Base-by-base conservation (phyloP, 2,797 vertebrate genomes). In the Lagorchestes hirsutus region DNA sequence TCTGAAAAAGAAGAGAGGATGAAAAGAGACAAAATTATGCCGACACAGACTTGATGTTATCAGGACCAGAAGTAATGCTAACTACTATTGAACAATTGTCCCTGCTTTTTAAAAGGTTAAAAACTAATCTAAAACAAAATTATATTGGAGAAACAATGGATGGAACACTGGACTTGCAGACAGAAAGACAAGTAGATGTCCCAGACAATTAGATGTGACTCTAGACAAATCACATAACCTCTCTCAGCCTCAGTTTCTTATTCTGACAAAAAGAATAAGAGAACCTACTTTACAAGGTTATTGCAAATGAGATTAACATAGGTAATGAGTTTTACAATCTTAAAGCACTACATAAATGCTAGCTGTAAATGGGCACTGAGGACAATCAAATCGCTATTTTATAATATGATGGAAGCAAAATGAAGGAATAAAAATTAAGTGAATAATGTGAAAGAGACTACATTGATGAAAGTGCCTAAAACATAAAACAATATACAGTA, bases 391-490 rank as follows among this genome's bases (percentile, higher is more conserved):
- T 82, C 67, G 90, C 29, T 59, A 67, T 55, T 91, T 94, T 93
- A 91, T 1, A 40, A 93, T n/a, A 93, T 58, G 91, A 93, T 90
- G 50, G 5, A 52, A 91, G 56, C 57, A 93, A 90, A 40, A 34
- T 93, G 57, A 0, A 93, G 91, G 10, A 95, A 24, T 9, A 91
- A 92, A 91, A 95, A 82, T 40, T 29, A 90, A 95, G 57, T 58
- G 46, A 74, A 93, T 90, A 27, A 28, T 54, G 92, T 57, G 93
- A 90, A 40, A 5, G 58, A 95, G 82, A 31, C 92, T 90, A 54
- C 93, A 29, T 8, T 95, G 57, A 54, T 55, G 13, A 67, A 94
- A 82, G 8, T 90, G 22, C 92, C 50, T 92, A 92, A 96, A 90
- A 93, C 16, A 90, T 55, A 58, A 93, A 12, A 16, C 29, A 55